Percentiles rank a stretch among this genome's conserved stretches.
Evolutionary conservation across 2,113 vertebrate species (phyloP).

Genomic region (Gavia stellata): DNA sequence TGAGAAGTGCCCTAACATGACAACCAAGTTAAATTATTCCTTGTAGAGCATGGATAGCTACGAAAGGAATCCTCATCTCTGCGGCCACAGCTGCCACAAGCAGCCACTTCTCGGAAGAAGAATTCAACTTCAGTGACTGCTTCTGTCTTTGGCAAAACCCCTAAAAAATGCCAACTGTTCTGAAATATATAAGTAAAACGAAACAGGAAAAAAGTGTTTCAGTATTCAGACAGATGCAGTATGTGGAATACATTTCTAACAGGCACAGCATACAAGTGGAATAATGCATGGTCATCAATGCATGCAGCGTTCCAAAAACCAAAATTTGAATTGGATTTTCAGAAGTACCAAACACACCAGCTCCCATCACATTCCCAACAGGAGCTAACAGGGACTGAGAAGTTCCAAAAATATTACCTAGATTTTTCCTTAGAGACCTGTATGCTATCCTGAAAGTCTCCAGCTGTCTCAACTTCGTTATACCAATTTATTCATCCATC

Average conservation of each 20-base stretch:
- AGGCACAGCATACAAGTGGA: not conserved
- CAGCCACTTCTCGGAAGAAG: not conserved
- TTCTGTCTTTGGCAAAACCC: not conserved
- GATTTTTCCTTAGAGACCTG: not conserved
- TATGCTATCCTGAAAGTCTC: not conserved
- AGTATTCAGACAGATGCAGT: not conserved
- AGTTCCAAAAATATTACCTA: not conserved
- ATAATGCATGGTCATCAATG: fast-evolving
- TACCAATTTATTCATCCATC: not conserved
- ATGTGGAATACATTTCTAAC: not conserved
- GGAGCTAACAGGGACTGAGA: not conserved
- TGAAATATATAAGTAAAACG: fast-evolving
- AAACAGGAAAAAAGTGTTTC: not conserved
- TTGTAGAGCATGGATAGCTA: not conserved
- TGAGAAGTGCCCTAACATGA: not conserved
- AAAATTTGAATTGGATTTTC: not conserved
- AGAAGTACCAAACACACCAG: not conserved
- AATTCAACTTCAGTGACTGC: not conserved
- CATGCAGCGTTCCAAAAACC: not conserved
- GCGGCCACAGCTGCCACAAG: not conserved
- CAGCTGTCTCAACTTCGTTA: not conserved
- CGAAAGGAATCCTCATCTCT: not conserved
- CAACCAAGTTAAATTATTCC: not conserved
- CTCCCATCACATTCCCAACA: not conserved
- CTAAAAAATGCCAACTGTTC: not conserved